Percentiles rank a stretch among this genome's conserved stretches.
These are phyloP conservation scores for Plagodis dolabraria DNA, from an alignment of 2,888 invertebrate genomes.

Conservation along the genomic window DNA sequence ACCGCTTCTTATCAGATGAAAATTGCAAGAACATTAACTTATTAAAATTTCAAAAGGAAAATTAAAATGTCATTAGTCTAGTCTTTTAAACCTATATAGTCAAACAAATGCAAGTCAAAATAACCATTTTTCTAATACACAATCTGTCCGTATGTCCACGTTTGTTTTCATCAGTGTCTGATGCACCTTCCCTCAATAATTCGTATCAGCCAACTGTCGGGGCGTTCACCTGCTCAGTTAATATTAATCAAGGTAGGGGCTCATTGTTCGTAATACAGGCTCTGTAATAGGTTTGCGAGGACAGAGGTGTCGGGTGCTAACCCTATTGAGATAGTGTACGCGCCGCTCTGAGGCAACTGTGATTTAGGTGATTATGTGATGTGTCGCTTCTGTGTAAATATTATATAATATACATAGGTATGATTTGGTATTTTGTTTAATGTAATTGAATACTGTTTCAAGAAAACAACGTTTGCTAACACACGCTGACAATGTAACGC, in stretches of 20 bases:
- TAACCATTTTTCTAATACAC: background rate
- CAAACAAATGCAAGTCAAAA: too few relatives aligned
- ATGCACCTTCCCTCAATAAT: slow-evolving; percentile 72
- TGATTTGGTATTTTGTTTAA: too few relatives aligned
- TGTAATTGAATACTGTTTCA: too few relatives aligned
- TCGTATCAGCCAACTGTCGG: slow-evolving; percentile 58
- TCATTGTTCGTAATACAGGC: slow-evolving; percentile 29
- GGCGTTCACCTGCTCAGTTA: slow-evolving; percentile 63
- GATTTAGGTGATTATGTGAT: slow-evolving; percentile 12
- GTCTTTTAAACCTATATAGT: too few relatives aligned
- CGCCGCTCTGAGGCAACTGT: slow-evolving; percentile 20
- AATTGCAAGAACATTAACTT: background rate
- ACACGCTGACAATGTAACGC: too few relatives aligned
- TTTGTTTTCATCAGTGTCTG: slow-evolving; percentile 74
- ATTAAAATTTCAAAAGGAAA: background rate
- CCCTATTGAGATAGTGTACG: slow-evolving; percentile 15
- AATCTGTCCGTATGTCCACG: slow-evolving; percentile 51
- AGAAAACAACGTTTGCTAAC: too few relatives aligned
- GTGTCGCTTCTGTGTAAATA: slow-evolving; percentile 5
- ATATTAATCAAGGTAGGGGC: slow-evolving; percentile 59
- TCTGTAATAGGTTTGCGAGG: slow-evolving; percentile 31
- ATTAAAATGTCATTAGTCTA: background rate
- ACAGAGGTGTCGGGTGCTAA: slow-evolving; percentile 29
- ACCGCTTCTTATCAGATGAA: background rate
- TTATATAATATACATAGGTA: background rate